These are phyloP conservation scores for Cyprichromis sp. DNA, from an alignment of 2,113 vertebrate genomes.

Conservation along the genomic window DNA sequence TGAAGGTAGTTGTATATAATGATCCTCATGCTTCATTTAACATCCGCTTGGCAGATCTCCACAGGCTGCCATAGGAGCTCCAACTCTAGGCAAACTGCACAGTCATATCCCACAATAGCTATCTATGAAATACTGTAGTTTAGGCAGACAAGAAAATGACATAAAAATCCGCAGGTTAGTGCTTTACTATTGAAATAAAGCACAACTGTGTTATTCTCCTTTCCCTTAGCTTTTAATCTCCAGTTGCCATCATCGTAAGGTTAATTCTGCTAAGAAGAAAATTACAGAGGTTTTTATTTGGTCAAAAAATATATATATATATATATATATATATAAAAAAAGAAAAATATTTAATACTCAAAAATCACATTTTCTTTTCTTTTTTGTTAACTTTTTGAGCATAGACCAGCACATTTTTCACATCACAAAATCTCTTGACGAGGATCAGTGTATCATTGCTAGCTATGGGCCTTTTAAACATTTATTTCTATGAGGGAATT, in stretches of 20 bases:
- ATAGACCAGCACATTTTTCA: neutral
- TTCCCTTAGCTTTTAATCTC: neutral
- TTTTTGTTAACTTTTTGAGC: neutral
- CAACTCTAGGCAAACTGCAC: neutral
- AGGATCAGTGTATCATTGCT: neutral
- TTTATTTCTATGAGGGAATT: neutral
- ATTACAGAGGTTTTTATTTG: neutral
- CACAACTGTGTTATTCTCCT: neutral
- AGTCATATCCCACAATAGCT: neutral
- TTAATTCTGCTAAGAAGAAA: neutral
- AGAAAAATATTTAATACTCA: neutral
- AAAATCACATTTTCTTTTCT: neutral
- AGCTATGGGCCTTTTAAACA: neutral
- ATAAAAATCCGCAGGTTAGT: neutral
- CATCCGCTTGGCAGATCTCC: neutral
- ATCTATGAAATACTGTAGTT: neutral
- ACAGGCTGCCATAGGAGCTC: neutral
- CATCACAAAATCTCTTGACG: rapidly evolving
- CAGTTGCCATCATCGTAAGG: neutral
- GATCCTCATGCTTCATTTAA: neutral
- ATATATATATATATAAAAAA: neutral
- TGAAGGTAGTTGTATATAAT: neutral
- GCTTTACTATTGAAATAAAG: neutral
- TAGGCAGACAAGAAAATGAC: neutral
- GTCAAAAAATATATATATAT: neutral